Conservation (phyloP, 2,113 vertebrate species). For the Anhinga rufa region DNA sequence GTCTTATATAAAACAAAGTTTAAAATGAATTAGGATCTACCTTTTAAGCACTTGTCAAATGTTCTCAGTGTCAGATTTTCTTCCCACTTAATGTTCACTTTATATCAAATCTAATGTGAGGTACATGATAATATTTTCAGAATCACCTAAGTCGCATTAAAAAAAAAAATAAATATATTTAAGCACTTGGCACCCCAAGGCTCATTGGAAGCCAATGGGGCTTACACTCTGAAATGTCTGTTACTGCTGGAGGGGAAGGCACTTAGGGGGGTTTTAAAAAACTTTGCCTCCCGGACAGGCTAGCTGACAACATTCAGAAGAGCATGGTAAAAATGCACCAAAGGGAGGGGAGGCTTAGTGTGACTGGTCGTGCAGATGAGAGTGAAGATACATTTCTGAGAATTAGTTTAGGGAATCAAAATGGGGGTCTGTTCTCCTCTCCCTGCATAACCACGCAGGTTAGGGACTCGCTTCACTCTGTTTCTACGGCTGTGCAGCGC, state of each 20-base stretch:
- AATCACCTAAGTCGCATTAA: not conserved
- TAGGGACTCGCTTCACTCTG: rapidly evolving
- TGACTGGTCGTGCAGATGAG: not conserved
- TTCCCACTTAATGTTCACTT: not conserved
- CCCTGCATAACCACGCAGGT: rapidly evolving
- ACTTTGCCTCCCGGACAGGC: not conserved
- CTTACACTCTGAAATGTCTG: not conserved
- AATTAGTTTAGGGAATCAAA: not conserved
- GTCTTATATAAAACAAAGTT: not conserved
- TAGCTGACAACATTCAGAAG: not conserved
- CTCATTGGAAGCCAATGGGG: not conserved
- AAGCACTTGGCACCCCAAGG: not conserved
- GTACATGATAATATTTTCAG: not conserved
- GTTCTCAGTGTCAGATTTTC: not conserved
- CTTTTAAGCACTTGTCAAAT: not conserved
- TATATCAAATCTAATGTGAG: not conserved
- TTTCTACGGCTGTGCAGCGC: not conserved
- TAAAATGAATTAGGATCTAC: not conserved
- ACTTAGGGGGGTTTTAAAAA: not conserved
- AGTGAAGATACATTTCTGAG: not conserved
- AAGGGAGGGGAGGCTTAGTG: not conserved
- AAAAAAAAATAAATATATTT: not conserved
- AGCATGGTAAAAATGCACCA: not conserved
- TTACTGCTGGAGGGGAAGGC: not conserved
- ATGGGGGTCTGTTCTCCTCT: not conserved